phyloP scores from a whole-genome alignment of 2,113 vertebrate species.

The Rhadina sibilatrix region DNA sequence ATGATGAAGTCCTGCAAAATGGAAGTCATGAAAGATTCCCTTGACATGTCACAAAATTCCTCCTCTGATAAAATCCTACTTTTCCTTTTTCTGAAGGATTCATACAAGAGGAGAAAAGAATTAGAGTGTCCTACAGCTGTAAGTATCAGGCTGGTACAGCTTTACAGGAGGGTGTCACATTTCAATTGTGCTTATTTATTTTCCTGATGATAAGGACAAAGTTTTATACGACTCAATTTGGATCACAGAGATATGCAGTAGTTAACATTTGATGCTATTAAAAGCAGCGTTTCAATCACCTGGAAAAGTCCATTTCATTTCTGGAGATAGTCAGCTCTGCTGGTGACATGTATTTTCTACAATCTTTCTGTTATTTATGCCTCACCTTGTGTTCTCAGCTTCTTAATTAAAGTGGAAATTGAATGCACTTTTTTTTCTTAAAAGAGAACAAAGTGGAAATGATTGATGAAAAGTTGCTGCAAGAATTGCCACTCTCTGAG shows the following conservation, averaged over 20 bases:
- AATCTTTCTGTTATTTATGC: neutral
- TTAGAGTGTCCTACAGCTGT: neutral
- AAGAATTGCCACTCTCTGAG: conserved; percentile 36
- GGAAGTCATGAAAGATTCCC: neutral
- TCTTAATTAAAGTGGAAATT: conserved; percentile 50
- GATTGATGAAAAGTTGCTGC: conserved; percentile 41
- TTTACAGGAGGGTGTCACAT: neutral
- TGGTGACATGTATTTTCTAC: neutral
- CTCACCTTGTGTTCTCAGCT: neutral
- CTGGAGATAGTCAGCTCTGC: neutral
- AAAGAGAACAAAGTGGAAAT: conserved; percentile 38
- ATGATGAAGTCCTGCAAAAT: neutral
- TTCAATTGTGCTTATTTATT: conserved; percentile 8
- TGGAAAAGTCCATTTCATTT: neutral
- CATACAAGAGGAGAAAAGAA: neutral
- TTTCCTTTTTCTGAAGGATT: neutral
- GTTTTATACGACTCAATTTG: neutral
- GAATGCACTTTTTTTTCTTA: conserved; percentile 23
- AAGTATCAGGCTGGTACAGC: neutral
- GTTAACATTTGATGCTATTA: neutral
- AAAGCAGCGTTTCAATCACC: neutral
- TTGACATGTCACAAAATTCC: neutral
- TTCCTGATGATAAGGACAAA: neutral
- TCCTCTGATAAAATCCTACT: neutral
- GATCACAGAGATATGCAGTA: neutral